Percentiles rank a stretch among this genome's conserved stretches.
These are phyloP conservation scores for Chorisops tibialis DNA, from an alignment of 2,888 invertebrate genomes.

Conservation along the genomic window DNA sequence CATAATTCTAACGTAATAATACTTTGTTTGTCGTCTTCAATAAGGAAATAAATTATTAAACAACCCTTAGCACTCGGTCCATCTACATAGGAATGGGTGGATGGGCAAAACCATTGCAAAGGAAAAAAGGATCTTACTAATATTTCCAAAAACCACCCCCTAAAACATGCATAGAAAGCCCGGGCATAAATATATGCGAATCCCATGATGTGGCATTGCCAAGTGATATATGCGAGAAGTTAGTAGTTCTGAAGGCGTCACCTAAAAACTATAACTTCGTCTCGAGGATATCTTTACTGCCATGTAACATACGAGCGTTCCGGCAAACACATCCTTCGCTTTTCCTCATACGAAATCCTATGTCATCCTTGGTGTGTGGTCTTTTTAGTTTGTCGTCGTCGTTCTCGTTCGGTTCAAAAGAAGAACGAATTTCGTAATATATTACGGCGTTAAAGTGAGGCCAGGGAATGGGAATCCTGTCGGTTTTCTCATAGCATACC, in stretches of 20 bases:
- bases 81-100: neutral
- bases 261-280: slow-evolving; percentile 36
- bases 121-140: neutral
- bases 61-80: neutral
- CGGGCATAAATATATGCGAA: slow-evolving; percentile 34
- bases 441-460: slow-evolving; percentile 19
- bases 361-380: too few relatives aligned
- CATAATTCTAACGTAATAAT: slow-evolving; percentile 15
- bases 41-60: slow-evolving; percentile 28
- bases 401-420: neutral
- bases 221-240: slow-evolving; percentile 38
- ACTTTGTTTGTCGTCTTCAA: slow-evolving; percentile 33
- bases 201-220: slow-evolving; percentile 35
- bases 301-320: slow-evolving; percentile 22
- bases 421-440: neutral
- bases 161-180: slow-evolving; percentile 24
- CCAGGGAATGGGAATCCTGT: slow-evolving; percentile 7
- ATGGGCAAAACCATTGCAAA: neutral
- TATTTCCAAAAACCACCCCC: slow-evolving; percentile 2
- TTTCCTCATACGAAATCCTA: too few relatives aligned
- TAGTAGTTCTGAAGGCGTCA: slow-evolving; percentile 38
- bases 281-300: slow-evolving; percentile 30
- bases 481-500: slow-evolving; percentile 6
- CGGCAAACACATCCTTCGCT: too few relatives aligned
- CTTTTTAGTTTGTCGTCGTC: neutral